phyloP scores from a whole-genome alignment of 2,888 invertebrate species.

The Dasypogon diadema region DNA sequence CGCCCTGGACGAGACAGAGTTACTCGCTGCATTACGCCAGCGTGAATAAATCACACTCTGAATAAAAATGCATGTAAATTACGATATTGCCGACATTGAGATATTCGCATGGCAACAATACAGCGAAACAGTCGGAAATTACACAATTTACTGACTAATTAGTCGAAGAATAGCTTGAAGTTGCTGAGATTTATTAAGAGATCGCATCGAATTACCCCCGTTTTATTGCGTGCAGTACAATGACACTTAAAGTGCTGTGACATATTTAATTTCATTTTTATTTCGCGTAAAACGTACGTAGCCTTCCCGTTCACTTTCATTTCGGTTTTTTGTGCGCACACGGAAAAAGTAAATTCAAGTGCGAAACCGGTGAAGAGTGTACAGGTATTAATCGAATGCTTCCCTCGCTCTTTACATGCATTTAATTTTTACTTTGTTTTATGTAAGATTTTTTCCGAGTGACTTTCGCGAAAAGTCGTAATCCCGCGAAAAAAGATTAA shows the following conservation, averaged over 20 bases:
- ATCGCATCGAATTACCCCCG: constrained; percentile 33
- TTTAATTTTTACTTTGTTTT: not conserved
- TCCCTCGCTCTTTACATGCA: not conserved
- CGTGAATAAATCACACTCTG: constrained; percentile 15
- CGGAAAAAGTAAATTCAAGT: constrained; percentile 10
- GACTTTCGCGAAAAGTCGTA: not conserved
- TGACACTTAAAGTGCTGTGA: constrained; percentile 27
- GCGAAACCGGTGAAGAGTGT: not conserved
- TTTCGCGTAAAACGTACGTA: not conserved
- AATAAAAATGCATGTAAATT: constrained; percentile 7
- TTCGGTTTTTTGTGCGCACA: not conserved
- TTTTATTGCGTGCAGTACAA: constrained; percentile 23
- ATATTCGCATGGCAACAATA: constrained; percentile 28
- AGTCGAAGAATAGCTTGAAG: constrained; percentile 13
- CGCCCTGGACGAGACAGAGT: not conserved
- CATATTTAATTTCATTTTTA: constrained; percentile 22
- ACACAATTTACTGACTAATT: constrained; percentile 27
- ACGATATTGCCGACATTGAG: constrained; percentile 18
- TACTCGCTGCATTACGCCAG: constrained; percentile 1
- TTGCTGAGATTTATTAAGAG: constrained; percentile 33
- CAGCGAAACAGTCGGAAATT: constrained; percentile 24
- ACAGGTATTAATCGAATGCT: constrained; percentile 7
- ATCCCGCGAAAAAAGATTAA: not conserved
- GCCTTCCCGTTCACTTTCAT: constrained; percentile 22
- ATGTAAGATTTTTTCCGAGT: not conserved